phyloP scores from a whole-genome alignment of 2,797 vertebrate species.

The Gila robusta region DNA sequence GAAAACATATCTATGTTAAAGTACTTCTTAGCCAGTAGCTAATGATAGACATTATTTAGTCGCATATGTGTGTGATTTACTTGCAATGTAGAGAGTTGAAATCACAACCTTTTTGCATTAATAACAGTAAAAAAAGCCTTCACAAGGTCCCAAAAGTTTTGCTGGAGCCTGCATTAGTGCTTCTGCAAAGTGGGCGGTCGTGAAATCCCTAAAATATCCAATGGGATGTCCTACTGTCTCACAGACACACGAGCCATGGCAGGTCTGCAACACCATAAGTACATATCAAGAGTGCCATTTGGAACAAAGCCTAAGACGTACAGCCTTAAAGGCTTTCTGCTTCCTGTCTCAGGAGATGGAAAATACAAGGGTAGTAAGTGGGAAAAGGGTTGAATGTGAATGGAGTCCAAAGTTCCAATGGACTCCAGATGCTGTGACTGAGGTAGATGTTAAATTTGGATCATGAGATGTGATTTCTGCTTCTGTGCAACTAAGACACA shows the following conservation, averaged over 20 bases:
- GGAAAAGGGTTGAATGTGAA: slow-evolving; percentile 43
- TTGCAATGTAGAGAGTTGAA: neutral
- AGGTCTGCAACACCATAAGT: slow-evolving; percentile 15
- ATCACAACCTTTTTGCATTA: neutral
- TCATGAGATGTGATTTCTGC: slow-evolving; percentile 37
- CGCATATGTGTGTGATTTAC: neutral
- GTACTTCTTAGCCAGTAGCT: neutral
- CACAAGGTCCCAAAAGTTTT: neutral
- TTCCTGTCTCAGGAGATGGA: slow-evolving; percentile 36
- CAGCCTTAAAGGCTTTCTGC: slow-evolving; percentile 3
- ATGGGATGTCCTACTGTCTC: slow-evolving; percentile 4
- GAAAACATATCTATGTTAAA: neutral
- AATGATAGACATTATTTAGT: neutral
- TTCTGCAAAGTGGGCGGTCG: neutral
- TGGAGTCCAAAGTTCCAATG: slow-evolving; percentile 54
- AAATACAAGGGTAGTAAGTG: slow-evolving; percentile 32
- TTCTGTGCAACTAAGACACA: slow-evolving; percentile 7
- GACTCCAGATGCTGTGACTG: slow-evolving; percentile 48
- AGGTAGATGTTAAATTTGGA: slow-evolving; percentile 51
- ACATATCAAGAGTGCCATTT: slow-evolving; percentile 22
- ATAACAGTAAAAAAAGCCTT: slow-evolving; percentile 4
- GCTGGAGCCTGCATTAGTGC: neutral
- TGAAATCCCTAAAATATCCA: neutral
- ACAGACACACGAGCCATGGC: slow-evolving; percentile 23
- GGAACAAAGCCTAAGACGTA: slow-evolving; percentile 12